These are phyloP conservation scores for Sinosuthora webbiana DNA, from an alignment of 2,113 vertebrate genomes.

Conservation along the genomic window DNA sequence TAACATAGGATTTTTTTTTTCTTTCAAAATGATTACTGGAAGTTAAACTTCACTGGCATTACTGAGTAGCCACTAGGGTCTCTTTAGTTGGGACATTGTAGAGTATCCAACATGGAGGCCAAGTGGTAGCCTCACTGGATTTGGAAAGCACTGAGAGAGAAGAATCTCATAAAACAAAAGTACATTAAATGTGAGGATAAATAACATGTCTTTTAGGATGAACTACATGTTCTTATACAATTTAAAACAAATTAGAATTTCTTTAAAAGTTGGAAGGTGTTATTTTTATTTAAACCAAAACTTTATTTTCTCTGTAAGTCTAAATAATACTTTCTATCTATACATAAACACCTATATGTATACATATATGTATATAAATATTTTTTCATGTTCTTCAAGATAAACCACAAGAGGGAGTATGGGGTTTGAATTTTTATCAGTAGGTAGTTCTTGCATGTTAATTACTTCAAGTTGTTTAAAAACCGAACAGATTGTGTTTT, in stretches of 20 bases:
- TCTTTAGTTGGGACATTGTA: not conserved
- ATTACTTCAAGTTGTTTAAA: not conserved
- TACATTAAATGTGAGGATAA: not conserved
- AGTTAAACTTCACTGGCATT: not conserved
- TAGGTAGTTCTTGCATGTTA: not conserved
- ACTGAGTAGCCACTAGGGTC: not conserved
- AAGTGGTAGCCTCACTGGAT: not conserved
- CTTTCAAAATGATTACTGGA: not conserved
- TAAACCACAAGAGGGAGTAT: slow-evolving; percentile 61
- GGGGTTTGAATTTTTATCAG: not conserved
- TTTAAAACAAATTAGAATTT: not conserved
- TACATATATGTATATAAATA: no score
- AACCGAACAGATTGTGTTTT: not conserved
- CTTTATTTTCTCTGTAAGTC: not conserved
- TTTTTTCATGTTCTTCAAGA: not conserved
- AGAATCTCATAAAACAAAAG: not conserved
- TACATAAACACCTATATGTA: no score
- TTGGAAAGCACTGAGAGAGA: not conserved
- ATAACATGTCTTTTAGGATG: not conserved
- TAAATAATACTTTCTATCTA: not conserved
- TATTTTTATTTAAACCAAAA: not conserved
- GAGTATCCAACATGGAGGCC: not conserved
- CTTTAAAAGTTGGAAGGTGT: rapidly evolving
- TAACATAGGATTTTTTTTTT: not conserved
- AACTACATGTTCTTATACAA: not conserved